Percentiles rank a stretch among this genome's conserved stretches.
These are phyloP conservation scores for Anguilla marmorata DNA, from an alignment of 2,797 vertebrate genomes.

Conservation along the genomic window DNA sequence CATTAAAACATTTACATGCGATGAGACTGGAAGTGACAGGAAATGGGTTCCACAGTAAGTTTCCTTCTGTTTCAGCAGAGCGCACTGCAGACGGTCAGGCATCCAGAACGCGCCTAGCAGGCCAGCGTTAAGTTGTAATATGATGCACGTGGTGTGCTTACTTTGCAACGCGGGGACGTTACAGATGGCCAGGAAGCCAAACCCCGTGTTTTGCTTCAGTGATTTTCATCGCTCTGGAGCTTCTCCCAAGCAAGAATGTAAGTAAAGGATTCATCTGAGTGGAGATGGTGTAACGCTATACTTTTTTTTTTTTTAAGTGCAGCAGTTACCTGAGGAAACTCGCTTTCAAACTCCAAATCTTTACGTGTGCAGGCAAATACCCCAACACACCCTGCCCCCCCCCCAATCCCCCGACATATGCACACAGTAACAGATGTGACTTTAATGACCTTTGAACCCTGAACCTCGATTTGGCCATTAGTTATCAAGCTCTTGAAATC, in stretches of 20 bases:
- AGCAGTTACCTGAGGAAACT: not conserved
- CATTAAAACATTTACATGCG: not conserved
- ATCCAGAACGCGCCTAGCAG: not conserved
- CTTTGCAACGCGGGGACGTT: not conserved
- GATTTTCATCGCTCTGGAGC: not conserved
- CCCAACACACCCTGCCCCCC: not conserved
- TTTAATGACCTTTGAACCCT: constrained; percentile 17
- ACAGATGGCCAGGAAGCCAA: not conserved
- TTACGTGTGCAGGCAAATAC: not conserved
- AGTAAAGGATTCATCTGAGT: not conserved
- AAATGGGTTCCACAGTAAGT: not conserved
- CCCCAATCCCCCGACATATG: not conserved
- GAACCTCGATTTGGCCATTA: constrained; percentile 45
- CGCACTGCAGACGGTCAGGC: not conserved
- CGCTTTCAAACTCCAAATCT: not conserved
- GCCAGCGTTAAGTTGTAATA: not conserved
- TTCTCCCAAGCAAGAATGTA: not conserved
- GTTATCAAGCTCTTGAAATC: constrained; percentile 58
- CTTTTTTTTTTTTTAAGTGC: not conserved
- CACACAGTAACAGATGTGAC: not conserved
- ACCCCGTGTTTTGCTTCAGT: not conserved
- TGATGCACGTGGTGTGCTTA: not conserved
- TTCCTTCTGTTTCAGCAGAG: not conserved
- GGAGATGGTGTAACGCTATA: constrained; percentile 1
- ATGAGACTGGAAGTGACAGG: not conserved